Conservation (phyloP, 2,797 vertebrate species). For the Cossypha caffra region DNA sequence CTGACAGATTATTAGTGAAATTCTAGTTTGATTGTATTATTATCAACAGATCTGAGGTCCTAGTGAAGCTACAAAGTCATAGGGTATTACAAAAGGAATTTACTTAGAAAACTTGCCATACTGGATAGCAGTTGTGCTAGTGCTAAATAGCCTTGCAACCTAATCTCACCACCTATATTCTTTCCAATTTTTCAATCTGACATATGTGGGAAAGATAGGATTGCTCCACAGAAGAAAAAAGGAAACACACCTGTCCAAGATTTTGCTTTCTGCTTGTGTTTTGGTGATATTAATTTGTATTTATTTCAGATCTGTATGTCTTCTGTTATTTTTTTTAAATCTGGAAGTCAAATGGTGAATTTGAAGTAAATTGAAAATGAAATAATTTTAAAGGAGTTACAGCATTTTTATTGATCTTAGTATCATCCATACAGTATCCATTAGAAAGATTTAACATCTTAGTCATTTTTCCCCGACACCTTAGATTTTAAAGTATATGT, state of each 20-base stretch:
- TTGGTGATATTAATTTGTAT: background rate
- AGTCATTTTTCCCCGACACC: background rate
- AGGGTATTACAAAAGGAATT: background rate
- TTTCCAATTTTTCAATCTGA: background rate
- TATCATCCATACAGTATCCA: background rate
- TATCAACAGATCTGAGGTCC: background rate
- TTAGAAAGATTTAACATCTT: background rate
- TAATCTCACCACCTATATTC: background rate
- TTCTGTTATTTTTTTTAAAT: background rate
- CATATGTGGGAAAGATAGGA: fast-evolving
- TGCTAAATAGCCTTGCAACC: background rate
- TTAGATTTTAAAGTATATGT: background rate
- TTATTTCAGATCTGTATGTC: background rate
- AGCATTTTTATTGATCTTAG: background rate
- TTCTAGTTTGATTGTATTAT: background rate
- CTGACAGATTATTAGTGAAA: background rate
- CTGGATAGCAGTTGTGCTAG: background rate
- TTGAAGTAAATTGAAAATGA: background rate
- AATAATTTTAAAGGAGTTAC: background rate
- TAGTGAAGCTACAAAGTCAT: background rate
- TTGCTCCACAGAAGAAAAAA: background rate
- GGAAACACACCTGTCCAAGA: fast-evolving
- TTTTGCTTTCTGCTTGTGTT: background rate
- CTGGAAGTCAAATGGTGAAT: background rate
- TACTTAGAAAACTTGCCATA: background rate